Evolutionary conservation across 2,888 invertebrate genomes (phyloP).

Genomic region (Vandiemenella viatica): DNA sequence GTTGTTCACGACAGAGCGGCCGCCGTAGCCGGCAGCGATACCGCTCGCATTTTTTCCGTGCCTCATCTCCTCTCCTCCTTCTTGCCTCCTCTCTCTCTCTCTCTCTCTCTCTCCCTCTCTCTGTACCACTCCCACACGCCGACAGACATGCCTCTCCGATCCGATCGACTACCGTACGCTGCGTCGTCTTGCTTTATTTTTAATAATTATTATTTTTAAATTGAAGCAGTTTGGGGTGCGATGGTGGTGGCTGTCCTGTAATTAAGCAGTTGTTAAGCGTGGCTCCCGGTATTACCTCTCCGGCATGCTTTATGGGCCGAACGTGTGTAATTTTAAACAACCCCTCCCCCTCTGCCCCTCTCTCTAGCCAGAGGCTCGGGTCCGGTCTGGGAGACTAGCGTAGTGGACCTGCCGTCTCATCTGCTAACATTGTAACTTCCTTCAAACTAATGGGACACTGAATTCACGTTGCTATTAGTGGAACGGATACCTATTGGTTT

Average conservation of each 20-base stretch:
- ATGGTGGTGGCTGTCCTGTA: conserved; percentile 9
- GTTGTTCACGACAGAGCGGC: no score
- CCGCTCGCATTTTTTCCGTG: no score
- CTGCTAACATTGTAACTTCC: no score
- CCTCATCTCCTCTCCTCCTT: no score
- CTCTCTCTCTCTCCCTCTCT: background rate
- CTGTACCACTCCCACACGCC: background rate
- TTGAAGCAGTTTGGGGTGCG: conserved; percentile 11
- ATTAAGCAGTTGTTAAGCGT: conserved; percentile 10
- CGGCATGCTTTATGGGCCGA: conserved; percentile 10
- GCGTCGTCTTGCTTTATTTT: conserved; percentile 10
- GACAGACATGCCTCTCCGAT: background rate
- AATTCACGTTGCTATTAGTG: no score
- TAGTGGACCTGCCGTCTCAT: no score
- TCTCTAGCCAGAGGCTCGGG: no score
- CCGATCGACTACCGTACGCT: background rate
- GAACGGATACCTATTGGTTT: no score
- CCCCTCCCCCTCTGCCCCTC: background rate
- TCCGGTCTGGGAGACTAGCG: no score
- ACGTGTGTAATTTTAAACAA: conserved; percentile 12
- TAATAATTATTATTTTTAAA: conserved; percentile 14
- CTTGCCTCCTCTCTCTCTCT: background rate
- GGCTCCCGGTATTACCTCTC: conserved; percentile 11
- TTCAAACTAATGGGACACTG: no score
- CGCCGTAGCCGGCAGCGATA: no score